These are phyloP conservation scores for Coptodon bakossiorum DNA, from an alignment of 2,113 vertebrate species.

Conservation along the genomic window DNA sequence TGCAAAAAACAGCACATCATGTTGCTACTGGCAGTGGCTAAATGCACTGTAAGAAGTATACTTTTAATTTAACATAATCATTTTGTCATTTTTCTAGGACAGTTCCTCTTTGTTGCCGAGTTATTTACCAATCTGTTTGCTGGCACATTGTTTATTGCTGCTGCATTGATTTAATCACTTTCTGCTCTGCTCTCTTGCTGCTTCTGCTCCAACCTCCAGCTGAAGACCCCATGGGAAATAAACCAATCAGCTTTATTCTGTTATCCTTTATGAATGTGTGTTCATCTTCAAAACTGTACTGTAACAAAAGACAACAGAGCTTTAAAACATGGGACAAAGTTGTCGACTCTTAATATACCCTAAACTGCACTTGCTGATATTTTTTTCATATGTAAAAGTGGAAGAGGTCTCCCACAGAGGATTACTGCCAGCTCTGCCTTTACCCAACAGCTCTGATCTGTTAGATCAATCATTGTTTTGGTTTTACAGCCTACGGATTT, in stretches of 20 bases:
- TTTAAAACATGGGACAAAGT: not conserved
- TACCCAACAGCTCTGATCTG: not conserved
- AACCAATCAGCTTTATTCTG: not conserved
- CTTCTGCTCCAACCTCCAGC: not conserved
- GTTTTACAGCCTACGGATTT: not conserved
- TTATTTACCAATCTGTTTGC: not conserved
- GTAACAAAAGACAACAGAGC: not conserved
- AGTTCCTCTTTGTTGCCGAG: not conserved
- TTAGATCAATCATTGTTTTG: not conserved
- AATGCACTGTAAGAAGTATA: not conserved
- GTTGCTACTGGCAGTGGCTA: conserved; percentile 6
- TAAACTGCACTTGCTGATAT: not conserved
- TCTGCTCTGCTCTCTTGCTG: not conserved
- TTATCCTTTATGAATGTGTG: conserved; percentile 5
- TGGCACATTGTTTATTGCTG: not conserved
- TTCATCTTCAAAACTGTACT: not conserved
- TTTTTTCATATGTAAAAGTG: not conserved
- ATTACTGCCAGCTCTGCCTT: not conserved
- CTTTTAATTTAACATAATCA: not conserved
- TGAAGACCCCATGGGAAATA: not conserved
- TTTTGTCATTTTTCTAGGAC: not conserved
- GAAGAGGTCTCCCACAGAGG: not conserved
- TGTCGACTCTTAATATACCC: not conserved
- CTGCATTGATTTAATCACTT: not conserved
- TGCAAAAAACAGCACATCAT: not conserved